A percentile compares a stretch with the other conserved stretches of the same genome.
Evolutionary conservation across 2,888 invertebrate species (phyloP).

Genomic region (Thecocarcelia acutangulata): DNA sequence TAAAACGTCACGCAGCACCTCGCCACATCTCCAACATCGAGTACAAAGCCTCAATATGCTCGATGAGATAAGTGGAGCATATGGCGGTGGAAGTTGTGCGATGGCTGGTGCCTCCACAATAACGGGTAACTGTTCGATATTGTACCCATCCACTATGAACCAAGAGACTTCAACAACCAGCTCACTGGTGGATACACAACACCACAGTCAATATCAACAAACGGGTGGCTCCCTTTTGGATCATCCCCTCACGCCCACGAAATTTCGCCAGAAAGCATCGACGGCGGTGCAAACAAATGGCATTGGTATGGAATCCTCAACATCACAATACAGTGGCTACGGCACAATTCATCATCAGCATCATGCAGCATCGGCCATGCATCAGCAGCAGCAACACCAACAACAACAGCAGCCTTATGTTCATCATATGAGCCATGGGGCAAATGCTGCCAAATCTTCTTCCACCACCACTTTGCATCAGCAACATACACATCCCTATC

Average conservation of each 20-base stretch:
- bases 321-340: conserved; percentile 68
- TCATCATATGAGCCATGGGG: conserved; percentile 62
- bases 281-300: conserved; percentile 80
- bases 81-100: conserved; percentile 58
- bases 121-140: conserved; percentile 77
- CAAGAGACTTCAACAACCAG: conserved; percentile 80
- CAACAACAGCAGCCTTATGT: conserved; percentile 63
- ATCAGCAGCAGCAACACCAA: conserved; percentile 63
- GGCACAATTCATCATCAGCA: conserved; percentile 68
- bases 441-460: conserved; percentile 72
- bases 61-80: conserved; percentile 76
- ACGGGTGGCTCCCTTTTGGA: conserved; percentile 80
- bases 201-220: conserved; percentile 81
- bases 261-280: conserved; percentile 79
- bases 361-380: conserved; percentile 45
- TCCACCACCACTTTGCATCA: conserved; percentile 76
- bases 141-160: conserved; percentile 79
- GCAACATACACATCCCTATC: conserved; percentile 72
- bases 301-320: conserved; percentile 71
- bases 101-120: conserved; percentile 74
- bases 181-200: conserved; percentile 79
- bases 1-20: conserved; percentile 81
- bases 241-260: conserved; percentile 81
- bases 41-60: conserved; percentile 81
- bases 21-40: conserved; percentile 81